A percentile compares a stretch with the other conserved stretches of the same genome.
Evolutionary conservation across 1,140 invertebrate species (phyloP).

Genomic region (Trichogramma pretiosum): DNA sequence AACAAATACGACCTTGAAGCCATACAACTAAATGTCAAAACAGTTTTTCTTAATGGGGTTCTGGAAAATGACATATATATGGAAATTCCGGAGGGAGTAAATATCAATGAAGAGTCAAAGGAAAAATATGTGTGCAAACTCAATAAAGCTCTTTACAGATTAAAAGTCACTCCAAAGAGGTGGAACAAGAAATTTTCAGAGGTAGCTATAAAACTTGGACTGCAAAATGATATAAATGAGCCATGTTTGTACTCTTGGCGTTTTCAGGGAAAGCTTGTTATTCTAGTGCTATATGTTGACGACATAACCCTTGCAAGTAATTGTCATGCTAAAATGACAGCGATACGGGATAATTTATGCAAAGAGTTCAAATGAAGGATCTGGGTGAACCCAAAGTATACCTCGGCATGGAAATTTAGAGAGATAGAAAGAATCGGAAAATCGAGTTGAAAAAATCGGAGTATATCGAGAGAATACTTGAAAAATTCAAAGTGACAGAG

Average conservation of each 20-base stretch:
- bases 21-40: slow-evolving; percentile 3
- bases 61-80: background rate
- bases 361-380: slow-evolving; percentile 19
- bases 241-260: slow-evolving; percentile 19
- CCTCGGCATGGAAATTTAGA: slow-evolving; percentile 13
- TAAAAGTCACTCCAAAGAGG: background rate
- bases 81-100: background rate
- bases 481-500: slow-evolving; percentile 27
- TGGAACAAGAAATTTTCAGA: slow-evolving; percentile 14
- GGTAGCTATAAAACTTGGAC: slow-evolving; percentile 6
- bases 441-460: slow-evolving; percentile 2
- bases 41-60: slow-evolving; percentile 1
- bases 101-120: background rate
- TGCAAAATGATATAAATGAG: slow-evolving; percentile 18
- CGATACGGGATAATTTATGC: slow-evolving; percentile 12
- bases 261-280: background rate
- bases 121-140: background rate
- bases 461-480: slow-evolving; percentile 18
- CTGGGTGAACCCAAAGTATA: slow-evolving; percentile 17
- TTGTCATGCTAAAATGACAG: slow-evolving; percentile 1
- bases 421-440: slow-evolving; percentile 12
- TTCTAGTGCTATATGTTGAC: slow-evolving; percentile 1
- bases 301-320: no score
- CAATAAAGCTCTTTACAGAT: background rate
- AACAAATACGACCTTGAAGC: background rate